Evolutionary conservation across 2,797 vertebrate genomes (phyloP), one percentile per base, ranked within the genome.

Genomic region (Eutrigla gurnardus): DNA sequence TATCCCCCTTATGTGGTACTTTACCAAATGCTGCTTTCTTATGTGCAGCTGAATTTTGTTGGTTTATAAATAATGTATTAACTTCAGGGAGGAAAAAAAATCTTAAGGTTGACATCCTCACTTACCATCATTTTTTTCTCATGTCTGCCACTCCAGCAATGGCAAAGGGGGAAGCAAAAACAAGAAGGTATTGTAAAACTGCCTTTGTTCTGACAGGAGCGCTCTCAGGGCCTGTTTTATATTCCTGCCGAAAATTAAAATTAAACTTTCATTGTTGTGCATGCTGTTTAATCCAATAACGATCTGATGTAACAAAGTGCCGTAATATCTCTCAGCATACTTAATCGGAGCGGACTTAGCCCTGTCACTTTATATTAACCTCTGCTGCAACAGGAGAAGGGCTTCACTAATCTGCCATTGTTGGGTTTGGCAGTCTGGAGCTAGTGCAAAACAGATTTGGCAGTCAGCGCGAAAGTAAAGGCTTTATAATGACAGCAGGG

Each of bases 281-380:
- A 92, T 94, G 94, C 93, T 93, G 95, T 95, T 97, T 97, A 98
- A 97, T 98, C 97, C 96, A 97, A 96, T 99, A 97, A 98, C 93
- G 94, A 97, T 97, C 94, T 96, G 95, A 91, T 95, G 95, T 97
- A 96, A 95, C 96, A 94, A 97, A 96, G 91, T 89, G 96, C 96
- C 92, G 94, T 96, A 96, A 97, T 96, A 97, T 98, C 95, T 96
- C 95, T 95, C 96, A 95, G 95, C 96, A 96, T 95, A 95, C 95
- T 97, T 99, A 99, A 98, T 97, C 94, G 96, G 96, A 97, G 96
- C 91, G 92, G 97, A 98, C 97, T 98, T 97, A 97, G 96, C 96
- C 96, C 96, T 97, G 98, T 98, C 97, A 96, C 96, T 98, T 95
- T 97, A 96, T 96, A 97, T 99, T 99, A 99, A 98, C 97, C 97